Evolutionary conservation across 2,797 vertebrate genomes (phyloP).

Genomic region (Spinus olivaceus): DNA sequence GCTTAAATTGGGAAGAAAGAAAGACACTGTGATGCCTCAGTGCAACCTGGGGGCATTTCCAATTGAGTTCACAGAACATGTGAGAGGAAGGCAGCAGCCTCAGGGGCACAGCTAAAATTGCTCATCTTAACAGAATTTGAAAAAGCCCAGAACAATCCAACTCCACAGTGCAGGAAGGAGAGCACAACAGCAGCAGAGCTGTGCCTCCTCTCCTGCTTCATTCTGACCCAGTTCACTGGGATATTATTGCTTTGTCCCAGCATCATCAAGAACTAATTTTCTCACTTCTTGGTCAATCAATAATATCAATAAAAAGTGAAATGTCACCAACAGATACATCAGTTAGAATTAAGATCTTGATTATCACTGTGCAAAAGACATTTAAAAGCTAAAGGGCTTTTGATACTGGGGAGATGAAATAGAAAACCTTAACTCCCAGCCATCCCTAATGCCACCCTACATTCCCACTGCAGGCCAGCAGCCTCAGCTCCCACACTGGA

Average conservation of each 20-base stretch:
- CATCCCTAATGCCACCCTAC: background rate
- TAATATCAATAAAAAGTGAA: background rate
- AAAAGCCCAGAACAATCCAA: background rate
- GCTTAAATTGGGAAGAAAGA: slow-evolving; percentile 54
- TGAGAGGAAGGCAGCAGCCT: background rate
- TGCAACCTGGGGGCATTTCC: background rate
- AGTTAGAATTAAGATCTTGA: background rate
- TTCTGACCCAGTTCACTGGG: background rate
- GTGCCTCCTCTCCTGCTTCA: background rate
- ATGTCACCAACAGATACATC: background rate
- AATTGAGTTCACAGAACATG: background rate
- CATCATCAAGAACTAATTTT: background rate
- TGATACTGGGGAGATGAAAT: background rate
- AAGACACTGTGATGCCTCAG: background rate
- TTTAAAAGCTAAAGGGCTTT: background rate
- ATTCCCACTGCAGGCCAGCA: background rate
- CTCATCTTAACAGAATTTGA: background rate
- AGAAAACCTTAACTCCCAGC: background rate
- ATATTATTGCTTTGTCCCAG: background rate
- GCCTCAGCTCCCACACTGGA: background rate
- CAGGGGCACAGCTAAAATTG: background rate
- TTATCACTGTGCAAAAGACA: background rate
- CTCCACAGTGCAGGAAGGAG: background rate
- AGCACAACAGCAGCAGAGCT: background rate
- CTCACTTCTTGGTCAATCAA: background rate